Percentiles rank a stretch among this genome's conserved stretches.
Conservation (phyloP, 2,113 vertebrate genomes). For the Upupa epops region DNA sequence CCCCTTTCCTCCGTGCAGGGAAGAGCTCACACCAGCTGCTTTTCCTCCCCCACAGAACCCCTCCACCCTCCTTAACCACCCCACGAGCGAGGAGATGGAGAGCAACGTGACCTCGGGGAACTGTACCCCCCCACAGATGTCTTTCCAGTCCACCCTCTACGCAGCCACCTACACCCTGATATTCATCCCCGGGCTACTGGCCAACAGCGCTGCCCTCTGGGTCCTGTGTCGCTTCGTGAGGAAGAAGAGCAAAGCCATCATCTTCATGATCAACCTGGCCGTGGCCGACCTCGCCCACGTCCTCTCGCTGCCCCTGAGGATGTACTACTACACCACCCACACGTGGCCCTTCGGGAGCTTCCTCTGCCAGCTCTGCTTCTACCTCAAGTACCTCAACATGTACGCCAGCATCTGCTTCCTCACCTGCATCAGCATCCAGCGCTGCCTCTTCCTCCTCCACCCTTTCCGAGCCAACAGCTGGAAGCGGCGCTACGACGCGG, state of each 20-base stretch:
- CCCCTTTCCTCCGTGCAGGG: rapidly evolving
- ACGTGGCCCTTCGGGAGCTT: constrained; percentile 81
- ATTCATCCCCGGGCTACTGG: constrained; percentile 85
- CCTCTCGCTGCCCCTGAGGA: constrained; percentile 83
- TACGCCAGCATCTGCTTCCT: constrained; percentile 87
- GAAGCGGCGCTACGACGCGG: constrained; percentile 82
- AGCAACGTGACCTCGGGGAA: constrained; percentile 37
- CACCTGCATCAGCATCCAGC: constrained; percentile 88
- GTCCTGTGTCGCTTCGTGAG: constrained; percentile 82
- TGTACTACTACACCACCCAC: constrained; percentile 83
- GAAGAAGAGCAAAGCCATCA: constrained; percentile 84
- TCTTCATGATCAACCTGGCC: constrained; percentile 91
- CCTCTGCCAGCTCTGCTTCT: constrained; percentile 87
- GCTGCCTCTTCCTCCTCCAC: constrained; percentile 81
- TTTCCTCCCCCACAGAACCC: constrained; percentile 34
- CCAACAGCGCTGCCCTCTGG: constrained; percentile 86
- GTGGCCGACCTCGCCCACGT: constrained; percentile 85
- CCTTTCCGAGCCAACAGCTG: constrained; percentile 84
- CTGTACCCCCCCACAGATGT: constrained; percentile 50
- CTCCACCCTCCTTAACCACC: not conserved
- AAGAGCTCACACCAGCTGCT: not conserved
- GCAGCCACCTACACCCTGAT: constrained; percentile 83
- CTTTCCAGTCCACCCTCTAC: constrained; percentile 77
- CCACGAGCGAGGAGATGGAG: constrained; percentile 15
- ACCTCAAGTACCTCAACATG: constrained; percentile 93